These are phyloP conservation scores for Teleogryllus oceanicus DNA, from an alignment of 2,888 invertebrate genomes.

Conservation along the genomic window DNA sequence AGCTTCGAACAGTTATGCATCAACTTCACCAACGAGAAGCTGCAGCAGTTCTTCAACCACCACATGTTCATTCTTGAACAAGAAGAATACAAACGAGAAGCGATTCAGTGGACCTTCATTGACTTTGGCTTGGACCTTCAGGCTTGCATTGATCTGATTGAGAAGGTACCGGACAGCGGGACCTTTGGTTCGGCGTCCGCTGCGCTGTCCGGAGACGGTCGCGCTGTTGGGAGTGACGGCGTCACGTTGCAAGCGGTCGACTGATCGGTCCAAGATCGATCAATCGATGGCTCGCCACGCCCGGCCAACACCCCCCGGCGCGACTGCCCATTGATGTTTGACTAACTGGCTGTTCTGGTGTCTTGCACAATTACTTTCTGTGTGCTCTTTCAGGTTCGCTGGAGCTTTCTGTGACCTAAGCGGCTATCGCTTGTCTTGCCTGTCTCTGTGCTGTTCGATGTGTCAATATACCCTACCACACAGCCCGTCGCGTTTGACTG, in stretches of 20 bases:
- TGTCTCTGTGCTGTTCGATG: neutral
- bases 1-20: constrained; percentile 92
- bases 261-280: no score
- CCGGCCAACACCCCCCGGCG: no score
- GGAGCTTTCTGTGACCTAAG: neutral
- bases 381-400: neutral
- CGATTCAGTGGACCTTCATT: constrained; percentile 89
- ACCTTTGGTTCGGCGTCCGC: neutral
- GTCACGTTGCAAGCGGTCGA: no score
- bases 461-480: neutral
- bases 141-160: constrained; percentile 75
- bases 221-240: neutral
- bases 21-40: constrained; percentile 91
- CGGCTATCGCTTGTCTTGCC: constrained; percentile 6
- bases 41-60: constrained; percentile 89
- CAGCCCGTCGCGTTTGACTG: neutral
- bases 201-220: neutral
- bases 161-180: constrained; percentile 56
- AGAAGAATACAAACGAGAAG: constrained; percentile 87
- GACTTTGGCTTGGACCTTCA: constrained; percentile 91
- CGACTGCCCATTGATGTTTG: neutral
- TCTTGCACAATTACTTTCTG: neutral
- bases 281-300: no score
- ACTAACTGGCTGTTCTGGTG: neutral
- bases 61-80: constrained; percentile 93